Evolutionary conservation across 2,113 vertebrate genomes (phyloP).

Genomic region (Nothobranchius kuhntae): DNA sequence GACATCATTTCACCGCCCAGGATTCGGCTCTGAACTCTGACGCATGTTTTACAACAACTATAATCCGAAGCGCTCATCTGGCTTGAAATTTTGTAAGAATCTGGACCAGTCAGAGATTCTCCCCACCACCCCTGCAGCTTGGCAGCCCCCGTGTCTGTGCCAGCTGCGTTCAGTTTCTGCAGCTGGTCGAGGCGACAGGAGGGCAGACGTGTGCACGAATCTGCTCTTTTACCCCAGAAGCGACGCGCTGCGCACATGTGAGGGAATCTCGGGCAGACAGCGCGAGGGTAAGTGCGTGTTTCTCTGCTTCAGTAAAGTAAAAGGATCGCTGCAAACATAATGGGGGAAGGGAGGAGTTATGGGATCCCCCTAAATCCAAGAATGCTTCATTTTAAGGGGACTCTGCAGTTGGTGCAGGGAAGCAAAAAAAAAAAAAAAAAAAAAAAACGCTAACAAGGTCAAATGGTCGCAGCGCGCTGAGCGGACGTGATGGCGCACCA

Average conservation of each 20-base stretch:
- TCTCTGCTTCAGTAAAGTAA: not conserved
- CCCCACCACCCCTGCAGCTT: no score
- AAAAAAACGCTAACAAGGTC: constrained; percentile 36
- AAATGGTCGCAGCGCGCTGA: constrained; percentile 38
- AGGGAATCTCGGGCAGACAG: constrained; percentile 9
- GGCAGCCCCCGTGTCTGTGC: constrained; percentile 25
- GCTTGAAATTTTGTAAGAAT: constrained; percentile 39
- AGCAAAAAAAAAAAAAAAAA: no score
- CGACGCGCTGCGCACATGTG: constrained; percentile 20
- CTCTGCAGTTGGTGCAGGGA: constrained; percentile 2
- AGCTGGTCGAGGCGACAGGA: constrained; percentile 8
- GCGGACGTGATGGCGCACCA: constrained; percentile 11
- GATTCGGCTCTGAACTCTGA: not conserved
- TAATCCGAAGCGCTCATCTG: constrained; percentile 31
- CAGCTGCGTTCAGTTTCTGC: constrained; percentile 31
- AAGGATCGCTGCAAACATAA: not conserved
- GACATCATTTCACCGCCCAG: not conserved
- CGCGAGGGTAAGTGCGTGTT: constrained; percentile 49
- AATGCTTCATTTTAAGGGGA: not conserved
- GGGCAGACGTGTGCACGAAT: constrained; percentile 15
- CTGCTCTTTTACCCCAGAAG: not conserved
- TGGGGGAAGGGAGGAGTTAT: no score
- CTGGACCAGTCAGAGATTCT: constrained; percentile 28
- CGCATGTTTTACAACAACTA: constrained; percentile 15
- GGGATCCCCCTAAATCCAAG: no score